Evolutionary conservation across 2,797 vertebrate genomes (phyloP), one percentile per base, ranked within the genome.

Genomic region (Paratrypauchen microcephalus): DNA sequence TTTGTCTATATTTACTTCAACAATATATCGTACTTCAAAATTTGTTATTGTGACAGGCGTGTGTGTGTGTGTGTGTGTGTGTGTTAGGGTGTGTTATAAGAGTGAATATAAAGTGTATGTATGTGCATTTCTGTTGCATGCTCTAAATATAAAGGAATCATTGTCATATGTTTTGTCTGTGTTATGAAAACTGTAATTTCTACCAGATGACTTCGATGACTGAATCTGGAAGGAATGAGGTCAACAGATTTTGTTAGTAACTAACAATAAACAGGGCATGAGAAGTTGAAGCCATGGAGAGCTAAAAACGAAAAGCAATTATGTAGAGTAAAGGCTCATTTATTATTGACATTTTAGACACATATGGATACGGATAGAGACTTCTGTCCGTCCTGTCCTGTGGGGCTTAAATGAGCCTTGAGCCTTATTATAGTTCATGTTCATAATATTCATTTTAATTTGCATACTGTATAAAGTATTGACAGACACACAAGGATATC

Each of bases 181-280:
- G 26, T 19, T 50, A 12, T 24, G 26, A 65, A 65, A 65, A 30
- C 8, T 4, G 16, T 50, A 65, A 65, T 65, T 52, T 52, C 63
- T 65, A n/a, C 47, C 63, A 65, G 63, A 65, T 65, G 63, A 65
- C 26, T 50, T 52, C 45, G 18, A n/a, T 64, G 62, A 64, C 23
- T 64, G 39, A 18, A 28, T 65, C 47, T 52, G 28, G n/a, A 50
- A 65, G 45, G 63, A 65, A 65, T 65, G 63, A 32, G 63, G 24
- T 50, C 4, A 9, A 65, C 26, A 0, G 41, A 65, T 65, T 28
- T 65, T 50, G 63, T 65, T 52, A 19, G 47, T 32, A n/a, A n/a
- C 63, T 19, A 12, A 48, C 24, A 65, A 52, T 47, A 52, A 64
- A 65, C 45, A 52, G 8, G 48, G 47, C 8, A 16, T 2, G 11